Percentiles rank a stretch among this genome's conserved stretches.
These are phyloP conservation scores for Tribolium castaneum DNA, from an alignment of 1,140 invertebrate genomes.

Conservation along the genomic window DNA sequence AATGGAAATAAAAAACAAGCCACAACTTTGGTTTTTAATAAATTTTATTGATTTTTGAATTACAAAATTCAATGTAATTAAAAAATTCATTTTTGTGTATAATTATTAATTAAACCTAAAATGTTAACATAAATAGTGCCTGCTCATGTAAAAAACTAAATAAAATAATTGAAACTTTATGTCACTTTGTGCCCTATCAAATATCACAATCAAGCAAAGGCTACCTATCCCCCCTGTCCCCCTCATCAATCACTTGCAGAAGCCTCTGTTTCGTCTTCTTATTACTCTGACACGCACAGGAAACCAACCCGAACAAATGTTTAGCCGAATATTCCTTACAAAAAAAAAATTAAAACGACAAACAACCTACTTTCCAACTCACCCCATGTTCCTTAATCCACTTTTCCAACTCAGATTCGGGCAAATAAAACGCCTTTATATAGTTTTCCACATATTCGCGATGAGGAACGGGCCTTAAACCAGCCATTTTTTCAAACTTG, in stretches of 20 bases:
- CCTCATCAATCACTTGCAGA: constrained; percentile 77
- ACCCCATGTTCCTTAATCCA: constrained; percentile 89
- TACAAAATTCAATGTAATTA: too few species aligned
- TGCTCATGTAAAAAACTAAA: too few species aligned
- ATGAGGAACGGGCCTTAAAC: constrained; percentile 86
- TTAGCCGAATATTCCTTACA: constrained; percentile 86
- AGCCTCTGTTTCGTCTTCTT: constrained; percentile 87
- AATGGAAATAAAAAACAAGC: too few species aligned
- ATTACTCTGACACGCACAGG: constrained; percentile 87
- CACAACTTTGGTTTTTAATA: too few species aligned
- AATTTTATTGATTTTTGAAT: too few species aligned
- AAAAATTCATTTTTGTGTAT: too few species aligned
- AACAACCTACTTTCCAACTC: constrained; percentile 52
- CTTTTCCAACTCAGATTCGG: constrained; percentile 85
- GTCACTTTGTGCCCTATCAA: constrained; percentile 14
- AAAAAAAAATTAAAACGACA: constrained; percentile 44
- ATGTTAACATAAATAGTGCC: too few species aligned
- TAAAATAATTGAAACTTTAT: background rate
- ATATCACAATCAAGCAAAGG: constrained; percentile 10
- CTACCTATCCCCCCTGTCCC: constrained; percentile 55
- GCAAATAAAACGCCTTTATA: constrained; percentile 96
- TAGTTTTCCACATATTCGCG: constrained; percentile 93
- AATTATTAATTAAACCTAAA: too few species aligned
- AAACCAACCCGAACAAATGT: constrained; percentile 86
- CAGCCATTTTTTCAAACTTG: constrained; percentile 89